Base-by-base conservation (phyloP, 2,888 invertebrate genomes). In the Trissolcus japonicus region DNA sequence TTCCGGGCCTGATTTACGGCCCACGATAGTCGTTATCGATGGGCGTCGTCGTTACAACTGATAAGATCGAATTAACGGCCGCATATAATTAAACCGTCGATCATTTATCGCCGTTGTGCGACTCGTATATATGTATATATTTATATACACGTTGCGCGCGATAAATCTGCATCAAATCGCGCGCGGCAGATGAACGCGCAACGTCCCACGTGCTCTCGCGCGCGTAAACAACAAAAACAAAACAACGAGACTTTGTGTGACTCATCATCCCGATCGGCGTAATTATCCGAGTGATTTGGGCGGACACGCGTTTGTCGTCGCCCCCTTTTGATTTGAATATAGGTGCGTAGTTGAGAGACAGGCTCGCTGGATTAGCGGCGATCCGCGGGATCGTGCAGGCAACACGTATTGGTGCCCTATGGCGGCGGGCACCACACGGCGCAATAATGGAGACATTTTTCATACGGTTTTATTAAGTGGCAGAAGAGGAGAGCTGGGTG, bases 1-100 rank as follows among this genome's bases (percentile, higher is more conserved):
- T 62, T 76, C 56, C 73, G 75, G 79, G 78, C 61, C 73, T 76
- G 80, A 80, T 80, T 82, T 81, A 81, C 80, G 79, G 72, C 61
- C 74, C 68, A 72, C 79, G 81, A 81, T 80, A 80, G 74, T 76
- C 79, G 78, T 80, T 81, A 82, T 81, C 82, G 81, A 82, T 81
- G 80, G 75, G 76, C 76, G 80, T 76, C 74, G 73, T 62, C 78
- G 35, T 60, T 43, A 35, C 40, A n/a, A 19, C 54, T 72, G 82
- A 81, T 82, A 82, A 72, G 61, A 82, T 82, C 80, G 76, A 71
- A 79, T 80, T 79, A 79, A 82, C 66, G 79, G 77, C 71, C 59
- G 68, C 75, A 62, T 25, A 74, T 75, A 78, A 80, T 78, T 76
- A 78, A 78, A 48, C 61, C 63, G 9, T 48, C 55, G 51, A 65